Evolutionary conservation across 1,140 invertebrate genomes (phyloP).

Genomic region (Mycetomoellerius zeteki): DNA sequence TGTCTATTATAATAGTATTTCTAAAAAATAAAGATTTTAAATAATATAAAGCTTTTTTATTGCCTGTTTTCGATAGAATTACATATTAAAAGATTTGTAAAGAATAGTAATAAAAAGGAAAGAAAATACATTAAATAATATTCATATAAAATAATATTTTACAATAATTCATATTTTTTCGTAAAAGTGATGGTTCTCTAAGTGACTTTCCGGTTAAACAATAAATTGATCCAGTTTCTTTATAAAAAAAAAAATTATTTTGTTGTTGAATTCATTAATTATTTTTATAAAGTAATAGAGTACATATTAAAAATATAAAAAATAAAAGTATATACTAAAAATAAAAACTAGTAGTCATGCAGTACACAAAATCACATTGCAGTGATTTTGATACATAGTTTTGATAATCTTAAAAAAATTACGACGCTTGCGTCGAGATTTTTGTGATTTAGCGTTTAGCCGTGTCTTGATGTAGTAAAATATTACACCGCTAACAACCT

Average conservation of each 20-base stretch:
- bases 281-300: background rate
- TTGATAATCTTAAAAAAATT: conserved; percentile 27
- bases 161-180: no score
- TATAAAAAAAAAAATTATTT: background rate
- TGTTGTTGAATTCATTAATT: background rate
- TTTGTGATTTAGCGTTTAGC: conserved; percentile 25
- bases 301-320: background rate
- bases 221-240: no score
- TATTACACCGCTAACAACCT: conserved; percentile 61
- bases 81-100: no score
- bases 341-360: background rate
- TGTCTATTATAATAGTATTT: no score
- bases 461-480: conserved; percentile 59
- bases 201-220: no score
- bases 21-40: no score
- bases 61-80: no score
- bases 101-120: no score
- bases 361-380: background rate
- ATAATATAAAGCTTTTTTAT: no score
- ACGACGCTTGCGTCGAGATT: background rate
- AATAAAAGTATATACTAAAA: background rate
- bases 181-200: no score
- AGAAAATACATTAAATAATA: no score
- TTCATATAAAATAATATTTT: no score
- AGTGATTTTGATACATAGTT: background rate